Evolutionary conservation across 2,113 vertebrate species (phyloP).

Genomic region (Malurus alboscapulatus): DNA sequence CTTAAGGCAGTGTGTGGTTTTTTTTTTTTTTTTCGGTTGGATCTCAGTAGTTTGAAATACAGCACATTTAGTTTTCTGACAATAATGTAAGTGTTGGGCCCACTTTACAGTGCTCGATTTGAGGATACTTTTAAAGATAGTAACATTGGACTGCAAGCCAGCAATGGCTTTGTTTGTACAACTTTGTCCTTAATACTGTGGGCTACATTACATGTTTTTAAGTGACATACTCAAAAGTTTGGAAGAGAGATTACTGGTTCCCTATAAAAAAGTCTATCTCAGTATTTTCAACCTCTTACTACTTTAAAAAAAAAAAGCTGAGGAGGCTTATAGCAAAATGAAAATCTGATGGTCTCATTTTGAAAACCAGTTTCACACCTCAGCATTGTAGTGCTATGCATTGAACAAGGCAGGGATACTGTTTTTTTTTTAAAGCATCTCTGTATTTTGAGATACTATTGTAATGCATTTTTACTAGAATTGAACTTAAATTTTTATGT

Average conservation of each 20-base stretch:
- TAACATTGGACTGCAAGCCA: not conserved
- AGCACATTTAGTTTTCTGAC: not conserved
- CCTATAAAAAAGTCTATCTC: not conserved
- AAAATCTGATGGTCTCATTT: not conserved
- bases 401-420: not conserved
- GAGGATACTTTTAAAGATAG: not conserved
- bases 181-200: not conserved
- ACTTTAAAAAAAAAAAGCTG: not conserved
- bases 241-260: not conserved
- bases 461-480: not conserved
- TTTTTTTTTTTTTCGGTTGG: not conserved
- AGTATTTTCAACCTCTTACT: not conserved
- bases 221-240: not conserved
- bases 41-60: not conserved
- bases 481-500: not conserved
- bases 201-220: not conserved
- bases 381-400: not conserved
- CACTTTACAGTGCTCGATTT: not conserved
- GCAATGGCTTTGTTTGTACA: not conserved
- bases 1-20: not conserved
- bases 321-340: not conserved
- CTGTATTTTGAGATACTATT: not conserved
- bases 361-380: not conserved
- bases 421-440: not conserved
- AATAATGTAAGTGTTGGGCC: not conserved